Conservation (phyloP, 2,888 invertebrate species). For the Micoletzkya japonica region DNA sequence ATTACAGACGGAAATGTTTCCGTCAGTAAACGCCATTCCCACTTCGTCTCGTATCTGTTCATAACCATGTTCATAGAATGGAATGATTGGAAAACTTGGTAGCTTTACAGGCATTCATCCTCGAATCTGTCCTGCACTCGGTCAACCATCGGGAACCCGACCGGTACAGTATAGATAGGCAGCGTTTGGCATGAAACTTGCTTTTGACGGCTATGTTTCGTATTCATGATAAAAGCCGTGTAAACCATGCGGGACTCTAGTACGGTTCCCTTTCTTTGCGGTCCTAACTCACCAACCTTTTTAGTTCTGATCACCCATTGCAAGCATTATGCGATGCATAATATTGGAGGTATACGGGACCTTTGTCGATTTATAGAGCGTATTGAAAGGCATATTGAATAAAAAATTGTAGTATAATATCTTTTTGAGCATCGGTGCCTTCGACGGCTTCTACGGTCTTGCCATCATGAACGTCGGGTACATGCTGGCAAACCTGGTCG, state of each 20-base stretch:
- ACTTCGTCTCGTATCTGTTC: neutral
- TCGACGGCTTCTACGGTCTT: slow-evolving; percentile 21
- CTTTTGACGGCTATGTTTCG: too few species aligned
- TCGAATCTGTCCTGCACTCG: slow-evolving; percentile 4
- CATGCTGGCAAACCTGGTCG: slow-evolving; percentile 19
- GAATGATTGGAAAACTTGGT: neutral
- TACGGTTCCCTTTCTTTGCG: too few species aligned
- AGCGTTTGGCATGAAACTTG: too few species aligned
- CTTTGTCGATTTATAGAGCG: too few species aligned
- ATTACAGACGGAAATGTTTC: neutral
- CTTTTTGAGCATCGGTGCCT: slow-evolving; percentile 8
- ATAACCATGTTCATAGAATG: neutral
- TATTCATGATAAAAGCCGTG: too few species aligned
- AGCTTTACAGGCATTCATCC: neutral
- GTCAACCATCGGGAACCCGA: slow-evolving; percentile 1
- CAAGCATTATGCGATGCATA: too few species aligned
- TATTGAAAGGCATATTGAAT: too few species aligned
- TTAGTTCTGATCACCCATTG: too few species aligned
- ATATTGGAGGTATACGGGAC: too few species aligned
- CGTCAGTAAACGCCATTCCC: neutral
- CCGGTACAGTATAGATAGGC: neutral
- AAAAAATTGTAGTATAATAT: neutral
- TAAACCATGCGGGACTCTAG: too few species aligned
- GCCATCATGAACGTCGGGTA: slow-evolving; percentile 25
- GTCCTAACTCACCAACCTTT: too few species aligned